These are phyloP conservation scores for Poeciliopsis gracilis DNA, from an alignment of 2,797 vertebrate species.

Conservation along the genomic window DNA sequence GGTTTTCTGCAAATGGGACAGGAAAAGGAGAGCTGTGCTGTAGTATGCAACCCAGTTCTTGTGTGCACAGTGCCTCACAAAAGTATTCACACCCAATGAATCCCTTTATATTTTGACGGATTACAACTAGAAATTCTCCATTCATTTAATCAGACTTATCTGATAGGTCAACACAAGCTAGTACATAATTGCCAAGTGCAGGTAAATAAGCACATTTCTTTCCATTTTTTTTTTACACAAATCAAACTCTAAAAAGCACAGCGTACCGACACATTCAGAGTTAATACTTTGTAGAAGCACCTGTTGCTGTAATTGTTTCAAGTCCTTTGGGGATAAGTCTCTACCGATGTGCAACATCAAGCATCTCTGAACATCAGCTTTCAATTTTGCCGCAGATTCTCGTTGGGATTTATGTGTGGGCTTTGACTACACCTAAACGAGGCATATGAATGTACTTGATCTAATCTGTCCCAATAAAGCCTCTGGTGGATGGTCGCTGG, in stretches of 20 bases:
- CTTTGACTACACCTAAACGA: not conserved
- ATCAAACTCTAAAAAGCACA: not conserved
- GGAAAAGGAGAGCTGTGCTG: slow-evolving; percentile 42
- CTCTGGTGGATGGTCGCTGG: not conserved
- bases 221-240: not conserved
- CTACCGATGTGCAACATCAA: not conserved
- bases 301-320: not conserved
- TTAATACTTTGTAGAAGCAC: not conserved
- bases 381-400: not conserved
- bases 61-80: not conserved
- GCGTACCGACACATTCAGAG: not conserved
- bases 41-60: slow-evolving; percentile 30
- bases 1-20: slow-evolving; percentile 49
- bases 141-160: not conserved
- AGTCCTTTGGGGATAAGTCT: not conserved
- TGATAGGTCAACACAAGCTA: not conserved
- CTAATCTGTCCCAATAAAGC: not conserved
- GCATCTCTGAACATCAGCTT: not conserved
- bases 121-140: not conserved
- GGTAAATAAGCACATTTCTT: not conserved
- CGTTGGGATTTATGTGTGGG: not conserved
- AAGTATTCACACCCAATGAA: not conserved
- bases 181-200: not conserved
- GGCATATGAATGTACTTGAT: not conserved
- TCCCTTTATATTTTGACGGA: not conserved